Conservation (phyloP, 2,888 invertebrate species). For the Drosophila ezoana region DNA sequence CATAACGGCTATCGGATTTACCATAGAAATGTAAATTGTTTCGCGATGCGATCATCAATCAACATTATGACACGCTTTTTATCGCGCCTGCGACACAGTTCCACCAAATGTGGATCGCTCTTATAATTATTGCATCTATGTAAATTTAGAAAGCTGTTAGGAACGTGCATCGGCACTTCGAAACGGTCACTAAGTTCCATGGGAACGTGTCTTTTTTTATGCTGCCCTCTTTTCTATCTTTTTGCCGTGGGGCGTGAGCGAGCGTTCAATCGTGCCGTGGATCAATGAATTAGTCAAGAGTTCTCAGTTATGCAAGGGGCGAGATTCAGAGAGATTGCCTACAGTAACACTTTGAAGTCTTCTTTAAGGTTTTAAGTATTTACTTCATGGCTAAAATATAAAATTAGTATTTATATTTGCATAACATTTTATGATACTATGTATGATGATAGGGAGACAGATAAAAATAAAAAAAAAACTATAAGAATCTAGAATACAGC, state of each 20-base stretch:
- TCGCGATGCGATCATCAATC: conserved; percentile 49
- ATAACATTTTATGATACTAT: too few relatives aligned
- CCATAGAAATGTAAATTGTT: conserved; percentile 62
- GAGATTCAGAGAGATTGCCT: too few relatives aligned
- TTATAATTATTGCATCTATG: conserved; percentile 73
- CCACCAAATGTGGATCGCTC: conserved; percentile 28
- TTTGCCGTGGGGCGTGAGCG: conserved; percentile 14
- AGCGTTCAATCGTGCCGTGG: background rate
- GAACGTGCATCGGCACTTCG: conserved; percentile 52
- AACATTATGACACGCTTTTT: conserved; percentile 7
- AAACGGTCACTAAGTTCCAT: conserved; percentile 16
- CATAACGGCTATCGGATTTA: conserved; percentile 16
- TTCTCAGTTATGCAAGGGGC: background rate
- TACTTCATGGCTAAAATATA: too few relatives aligned
- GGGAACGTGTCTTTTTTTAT: conserved; percentile 21
- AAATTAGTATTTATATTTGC: too few relatives aligned
- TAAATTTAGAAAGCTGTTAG: conserved; percentile 82
- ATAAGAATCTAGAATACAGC: too few relatives aligned
- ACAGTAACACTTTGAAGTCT: too few relatives aligned
- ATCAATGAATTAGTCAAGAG: conserved; percentile 4
- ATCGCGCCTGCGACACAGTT: conserved; percentile 66
- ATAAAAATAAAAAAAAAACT: too few relatives aligned
- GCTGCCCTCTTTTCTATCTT: background rate
- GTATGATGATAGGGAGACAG: too few relatives aligned
- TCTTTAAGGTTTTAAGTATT: too few relatives aligned